Base-by-base conservation (phyloP, 2,888 invertebrate species). In the Palloptera scutellata region DNA sequence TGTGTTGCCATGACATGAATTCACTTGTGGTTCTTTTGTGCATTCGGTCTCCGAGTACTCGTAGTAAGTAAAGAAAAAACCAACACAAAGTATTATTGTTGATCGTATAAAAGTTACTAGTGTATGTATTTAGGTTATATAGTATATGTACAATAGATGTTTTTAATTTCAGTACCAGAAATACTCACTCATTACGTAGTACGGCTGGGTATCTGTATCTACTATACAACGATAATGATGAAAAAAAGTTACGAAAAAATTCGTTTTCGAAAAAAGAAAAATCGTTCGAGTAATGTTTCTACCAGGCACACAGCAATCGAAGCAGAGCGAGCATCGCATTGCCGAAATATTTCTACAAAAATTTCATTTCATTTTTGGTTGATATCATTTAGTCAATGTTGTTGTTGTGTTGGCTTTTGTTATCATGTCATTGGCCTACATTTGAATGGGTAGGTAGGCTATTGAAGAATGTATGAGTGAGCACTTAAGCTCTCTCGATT, bases 221-320 rank as follows among this genome's bases (percentile, higher is more conserved):
- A 43, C 12, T 12, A 13, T 63, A 63, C 43, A 60, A 52, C 59
- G n/a, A n/a, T 30, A 30, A 30, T n/a, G n/a, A n/a, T n/a, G n/a
- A 6, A 30, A 30, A 15, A 41, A 5, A n/a, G 43, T 41, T 1
- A 17, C 12, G 60, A 12, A 57, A 15, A 53, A 15, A 15, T 63
- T 41, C 30, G 9, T 64, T 10, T 53, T 42, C 41, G 20, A 53
- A 60, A 51, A 60, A 81, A 81, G 76, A 78, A 81, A 82, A 82
- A 81, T 82, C 82, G 76, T 74, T 74, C 71, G 74, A 76, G 75
- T 74, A 76, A 77, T 74, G 78, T 72, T 70, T 58, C 41, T 72
- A 81, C 51, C 76, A 77, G 82, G 83, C 74, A 71, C 70, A 20
- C 81, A 81, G 78, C 51, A 69, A 62, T 41, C 6, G 5, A 20